Evolutionary conservation across 2,797 vertebrate genomes (phyloP).

Genomic region (Epinephelus awoara): DNA sequence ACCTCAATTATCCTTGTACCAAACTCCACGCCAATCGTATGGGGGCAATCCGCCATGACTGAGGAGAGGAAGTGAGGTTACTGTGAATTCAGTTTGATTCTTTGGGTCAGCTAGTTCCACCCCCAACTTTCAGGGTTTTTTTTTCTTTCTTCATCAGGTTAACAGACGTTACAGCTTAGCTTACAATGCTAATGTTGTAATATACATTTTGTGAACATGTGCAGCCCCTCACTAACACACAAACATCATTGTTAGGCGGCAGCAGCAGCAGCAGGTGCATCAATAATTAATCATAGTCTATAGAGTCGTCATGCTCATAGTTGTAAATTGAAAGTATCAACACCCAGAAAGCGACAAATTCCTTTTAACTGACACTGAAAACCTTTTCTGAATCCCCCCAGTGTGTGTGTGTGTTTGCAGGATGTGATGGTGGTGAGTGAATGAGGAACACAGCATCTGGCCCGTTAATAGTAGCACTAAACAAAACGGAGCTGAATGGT

Average conservation of each 20-base stretch:
- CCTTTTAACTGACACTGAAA: conserved; percentile 37
- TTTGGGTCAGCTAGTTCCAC: not conserved
- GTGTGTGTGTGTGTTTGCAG: conserved; percentile 41
- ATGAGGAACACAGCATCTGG: conserved; percentile 78
- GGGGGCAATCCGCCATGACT: conserved; percentile 99
- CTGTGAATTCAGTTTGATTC: not conserved
- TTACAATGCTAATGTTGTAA: not conserved
- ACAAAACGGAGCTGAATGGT: conserved; percentile 74
- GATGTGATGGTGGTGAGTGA: conserved; percentile 66
- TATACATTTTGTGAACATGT: not conserved
- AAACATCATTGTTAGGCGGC: conserved; percentile 7
- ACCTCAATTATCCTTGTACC: conserved; percentile 99
- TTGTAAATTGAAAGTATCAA: conserved; percentile 30
- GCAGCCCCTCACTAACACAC: too few relatives aligned
- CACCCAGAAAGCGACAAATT: conserved; percentile 7
- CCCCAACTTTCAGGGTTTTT: not conserved
- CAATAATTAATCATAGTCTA: conserved; percentile 46
- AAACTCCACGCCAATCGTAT: conserved; percentile 99
- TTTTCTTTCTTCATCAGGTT: not conserved
- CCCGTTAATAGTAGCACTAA: conserved; percentile 75
- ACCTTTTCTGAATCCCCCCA: conserved; percentile 38
- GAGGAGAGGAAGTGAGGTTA: conserved; percentile 34
- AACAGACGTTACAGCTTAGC: not conserved
- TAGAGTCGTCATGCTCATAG: conserved; percentile 5
- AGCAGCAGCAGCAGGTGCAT: conserved; percentile 41